phyloP scores from a whole-genome alignment of 2,113 vertebrate species.

The Ramphastos sulfuratus region DNA sequence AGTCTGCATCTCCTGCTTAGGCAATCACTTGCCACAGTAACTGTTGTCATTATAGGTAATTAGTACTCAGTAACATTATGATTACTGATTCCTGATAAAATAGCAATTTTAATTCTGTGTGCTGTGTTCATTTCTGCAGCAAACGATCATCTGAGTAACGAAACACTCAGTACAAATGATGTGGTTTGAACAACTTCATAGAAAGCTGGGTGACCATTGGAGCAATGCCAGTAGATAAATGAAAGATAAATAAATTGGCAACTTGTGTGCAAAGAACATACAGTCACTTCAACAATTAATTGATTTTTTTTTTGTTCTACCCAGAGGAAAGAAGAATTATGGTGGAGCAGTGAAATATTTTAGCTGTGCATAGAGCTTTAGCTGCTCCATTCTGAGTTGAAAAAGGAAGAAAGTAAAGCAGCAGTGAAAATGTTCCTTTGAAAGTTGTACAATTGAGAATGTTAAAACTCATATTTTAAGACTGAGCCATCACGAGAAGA shows the following conservation, averaged over 20 bases:
- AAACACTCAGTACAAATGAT: neutral
- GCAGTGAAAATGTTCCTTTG: neutral
- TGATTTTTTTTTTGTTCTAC: neutral
- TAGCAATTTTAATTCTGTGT: neutral
- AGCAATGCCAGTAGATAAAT: neutral
- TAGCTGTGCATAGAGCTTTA: neutral
- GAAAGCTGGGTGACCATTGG: neutral
- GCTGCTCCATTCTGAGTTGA: neutral
- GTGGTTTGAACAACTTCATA: neutral
- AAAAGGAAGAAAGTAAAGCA: neutral
- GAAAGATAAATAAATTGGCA: neutral
- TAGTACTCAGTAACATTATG: neutral
- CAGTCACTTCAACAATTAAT: neutral
- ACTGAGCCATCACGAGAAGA: neutral
- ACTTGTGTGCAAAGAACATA: neutral
- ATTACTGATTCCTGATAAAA: neutral
- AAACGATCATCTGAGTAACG: neutral
- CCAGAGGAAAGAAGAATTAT: neutral
- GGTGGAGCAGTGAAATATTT: neutral
- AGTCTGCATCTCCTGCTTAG: neutral
- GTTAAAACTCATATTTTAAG: neutral
- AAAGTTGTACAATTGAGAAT: neutral
- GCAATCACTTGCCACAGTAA: neutral
- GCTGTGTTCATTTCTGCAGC: neutral
- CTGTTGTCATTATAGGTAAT: neutral